Evolutionary conservation across 2,113 vertebrate species (phyloP).

Genomic region (Hylia prasina): DNA sequence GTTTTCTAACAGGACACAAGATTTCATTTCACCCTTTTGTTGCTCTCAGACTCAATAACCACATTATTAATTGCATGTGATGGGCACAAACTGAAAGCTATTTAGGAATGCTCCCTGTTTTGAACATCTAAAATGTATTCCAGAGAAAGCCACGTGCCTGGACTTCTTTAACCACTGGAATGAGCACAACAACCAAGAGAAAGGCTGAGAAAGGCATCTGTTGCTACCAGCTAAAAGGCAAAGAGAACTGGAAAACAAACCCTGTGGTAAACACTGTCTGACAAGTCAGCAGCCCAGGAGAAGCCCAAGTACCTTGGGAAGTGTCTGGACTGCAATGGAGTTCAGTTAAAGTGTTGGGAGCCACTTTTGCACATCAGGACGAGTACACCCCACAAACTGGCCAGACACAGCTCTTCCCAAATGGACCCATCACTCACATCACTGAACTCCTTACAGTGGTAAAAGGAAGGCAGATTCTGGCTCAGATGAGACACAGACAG

Average conservation of each 20-base stretch:
- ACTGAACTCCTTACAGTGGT: background rate
- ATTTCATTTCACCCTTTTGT: background rate
- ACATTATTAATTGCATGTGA: background rate
- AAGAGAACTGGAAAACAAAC: background rate
- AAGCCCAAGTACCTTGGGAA: accelerated
- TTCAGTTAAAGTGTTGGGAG: background rate
- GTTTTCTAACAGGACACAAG: background rate
- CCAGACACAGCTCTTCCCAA: background rate
- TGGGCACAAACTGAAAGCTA: background rate
- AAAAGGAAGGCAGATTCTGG: background rate
- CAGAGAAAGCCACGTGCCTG: background rate
- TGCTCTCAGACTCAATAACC: background rate
- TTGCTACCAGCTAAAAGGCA: background rate
- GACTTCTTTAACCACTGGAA: background rate
- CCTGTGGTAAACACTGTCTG: background rate
- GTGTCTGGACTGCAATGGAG: accelerated
- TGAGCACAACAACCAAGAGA: background rate
- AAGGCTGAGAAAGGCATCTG: background rate
- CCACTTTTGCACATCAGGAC: background rate
- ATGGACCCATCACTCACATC: background rate
- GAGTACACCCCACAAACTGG: background rate
- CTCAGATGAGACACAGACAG: background rate
- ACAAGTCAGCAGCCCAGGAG: background rate
- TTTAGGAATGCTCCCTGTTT: background rate
- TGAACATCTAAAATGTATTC: background rate